phyloP scores from a whole-genome alignment of 92 coral and sea anemone species.

The Heteractis magnifica region DNA sequence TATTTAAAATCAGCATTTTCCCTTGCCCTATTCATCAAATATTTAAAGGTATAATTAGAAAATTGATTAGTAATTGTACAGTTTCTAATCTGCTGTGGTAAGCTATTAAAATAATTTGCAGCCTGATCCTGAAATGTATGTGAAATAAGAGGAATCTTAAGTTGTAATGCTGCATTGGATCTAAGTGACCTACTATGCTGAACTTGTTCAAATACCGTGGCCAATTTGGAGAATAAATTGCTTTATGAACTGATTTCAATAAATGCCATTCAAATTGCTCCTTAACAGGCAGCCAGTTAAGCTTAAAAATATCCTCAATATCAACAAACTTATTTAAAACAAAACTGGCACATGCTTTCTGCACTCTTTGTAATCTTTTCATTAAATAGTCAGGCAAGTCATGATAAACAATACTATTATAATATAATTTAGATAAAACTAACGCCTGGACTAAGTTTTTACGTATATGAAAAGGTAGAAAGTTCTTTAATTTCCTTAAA shows the following conservation, averaged over 20 bases:
- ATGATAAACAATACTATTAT: conserved; percentile 1
- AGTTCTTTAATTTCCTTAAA: neutral
- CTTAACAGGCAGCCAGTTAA: conserved; percentile 7
- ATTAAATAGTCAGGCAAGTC: neutral
- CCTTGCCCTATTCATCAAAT: neutral
- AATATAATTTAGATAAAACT: conserved; percentile 7
- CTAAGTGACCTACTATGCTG: neutral
- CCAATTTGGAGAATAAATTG: neutral
- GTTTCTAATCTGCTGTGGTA: neutral
- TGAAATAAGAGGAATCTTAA: neutral
- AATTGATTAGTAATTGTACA: neutral
- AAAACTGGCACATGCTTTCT: conserved; percentile 1
- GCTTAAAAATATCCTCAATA: neutral
- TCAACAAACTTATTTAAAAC: neutral
- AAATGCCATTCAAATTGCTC: neutral
- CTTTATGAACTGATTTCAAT: neutral
- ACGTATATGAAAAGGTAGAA: neutral
- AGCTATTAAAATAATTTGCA: neutral
- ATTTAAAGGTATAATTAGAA: too few relatives aligned
- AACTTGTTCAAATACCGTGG: neutral
- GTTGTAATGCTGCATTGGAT: conserved; percentile 12
- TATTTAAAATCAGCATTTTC: too few relatives aligned
- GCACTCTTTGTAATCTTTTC: conserved; percentile 1
- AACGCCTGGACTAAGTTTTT: neutral
- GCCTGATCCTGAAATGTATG: conserved; percentile 6